phyloP scores from a whole-genome alignment of 1,140 invertebrate genomes.

The Chelonus insularis region DNA sequence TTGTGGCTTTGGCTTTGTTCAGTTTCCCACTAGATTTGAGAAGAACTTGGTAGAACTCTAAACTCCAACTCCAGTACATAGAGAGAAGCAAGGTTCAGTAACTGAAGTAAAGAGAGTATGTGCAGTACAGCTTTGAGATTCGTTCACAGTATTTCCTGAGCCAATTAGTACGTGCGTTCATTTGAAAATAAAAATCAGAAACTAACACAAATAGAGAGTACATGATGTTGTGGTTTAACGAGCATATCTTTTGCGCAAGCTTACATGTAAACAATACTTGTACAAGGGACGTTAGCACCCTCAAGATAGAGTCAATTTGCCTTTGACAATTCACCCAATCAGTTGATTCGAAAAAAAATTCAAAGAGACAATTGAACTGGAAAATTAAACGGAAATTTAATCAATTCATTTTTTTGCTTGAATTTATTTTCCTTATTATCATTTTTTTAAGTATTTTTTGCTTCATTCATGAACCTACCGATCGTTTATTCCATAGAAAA shows the following conservation, averaged over 20 bases:
- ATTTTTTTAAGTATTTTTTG: too few relatives aligned
- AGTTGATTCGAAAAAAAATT: background rate
- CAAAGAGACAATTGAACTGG: background rate
- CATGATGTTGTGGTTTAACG: conserved; percentile 8
- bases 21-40: background rate
- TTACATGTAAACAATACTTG: too few relatives aligned
- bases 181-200: conserved; percentile 14
- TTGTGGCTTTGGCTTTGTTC: conserved; percentile 1
- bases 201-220: too few relatives aligned
- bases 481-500: too few relatives aligned
- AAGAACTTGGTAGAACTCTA: background rate
- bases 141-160: conserved; percentile 4
- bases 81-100: background rate
- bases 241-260: conserved; percentile 1
- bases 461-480: too few relatives aligned
- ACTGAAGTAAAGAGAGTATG: background rate
- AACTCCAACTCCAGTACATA: background rate
- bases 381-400: too few relatives aligned
- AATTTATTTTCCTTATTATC: too few relatives aligned
- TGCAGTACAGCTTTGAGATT: background rate
- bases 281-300: background rate
- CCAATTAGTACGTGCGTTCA: conserved; percentile 16
- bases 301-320: background rate
- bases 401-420: too few relatives aligned
- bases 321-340: background rate